Conservation (phyloP, 1,140 invertebrate species). For the Macrobrachium rosenbergii region DNA sequence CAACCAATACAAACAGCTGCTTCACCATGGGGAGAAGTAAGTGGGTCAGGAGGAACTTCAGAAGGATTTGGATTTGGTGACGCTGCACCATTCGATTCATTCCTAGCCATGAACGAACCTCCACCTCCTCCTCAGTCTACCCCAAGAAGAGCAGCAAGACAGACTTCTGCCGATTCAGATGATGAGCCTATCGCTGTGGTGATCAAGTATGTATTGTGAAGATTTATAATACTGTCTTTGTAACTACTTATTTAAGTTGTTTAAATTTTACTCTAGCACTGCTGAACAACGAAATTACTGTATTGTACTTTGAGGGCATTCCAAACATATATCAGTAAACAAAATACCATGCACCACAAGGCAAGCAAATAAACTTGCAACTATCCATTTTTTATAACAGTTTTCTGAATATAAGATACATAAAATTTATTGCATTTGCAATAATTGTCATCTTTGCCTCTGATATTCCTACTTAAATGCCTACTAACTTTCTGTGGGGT, state of each 20-base stretch:
- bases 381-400: no score
- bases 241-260: not conserved
- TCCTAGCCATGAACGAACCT: conserved; percentile 84
- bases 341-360: no score
- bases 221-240: not conserved
- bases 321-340: no score
- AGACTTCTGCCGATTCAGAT: conserved; percentile 82
- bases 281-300: no score
- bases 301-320: no score
- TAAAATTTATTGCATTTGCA: no score
- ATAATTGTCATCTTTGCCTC: no score
- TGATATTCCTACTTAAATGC: no score
- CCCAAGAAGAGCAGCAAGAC: conserved; percentile 70
- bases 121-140: conserved; percentile 76
- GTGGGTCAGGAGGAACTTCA: conserved; percentile 71
- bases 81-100: conserved; percentile 85
- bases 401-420: no score
- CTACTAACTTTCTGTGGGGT: no score
- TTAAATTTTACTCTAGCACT: not conserved
- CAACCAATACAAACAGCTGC: conserved; percentile 21
- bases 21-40: conserved; percentile 62
- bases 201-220: conserved; percentile 76
- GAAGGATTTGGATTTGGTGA: conserved; percentile 68
- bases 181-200: conserved; percentile 82
- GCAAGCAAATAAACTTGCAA: no score